Evolutionary conservation across 2,113 vertebrate species (phyloP).

Genomic region (Pygathrix nemaeus): DNA sequence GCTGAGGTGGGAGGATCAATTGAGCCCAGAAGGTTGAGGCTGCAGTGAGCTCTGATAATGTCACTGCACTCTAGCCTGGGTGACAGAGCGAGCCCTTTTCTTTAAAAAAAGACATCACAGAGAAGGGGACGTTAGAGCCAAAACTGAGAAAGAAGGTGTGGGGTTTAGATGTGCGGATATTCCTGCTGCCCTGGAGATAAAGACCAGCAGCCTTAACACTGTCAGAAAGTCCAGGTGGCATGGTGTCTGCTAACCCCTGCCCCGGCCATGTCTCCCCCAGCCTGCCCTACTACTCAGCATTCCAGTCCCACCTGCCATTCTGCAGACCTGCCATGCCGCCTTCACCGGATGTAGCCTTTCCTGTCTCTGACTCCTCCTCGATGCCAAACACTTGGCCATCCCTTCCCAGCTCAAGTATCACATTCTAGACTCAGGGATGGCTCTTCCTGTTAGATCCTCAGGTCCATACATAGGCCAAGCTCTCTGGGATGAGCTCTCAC

Average conservation of each 20-base stretch:
- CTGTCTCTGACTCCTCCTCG: too few species aligned
- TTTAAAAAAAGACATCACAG: too few species aligned
- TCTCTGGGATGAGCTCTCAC: neutral
- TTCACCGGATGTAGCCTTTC: fast-evolving
- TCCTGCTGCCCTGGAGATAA: neutral
- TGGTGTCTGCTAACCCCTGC: too few species aligned
- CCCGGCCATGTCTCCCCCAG: fast-evolving
- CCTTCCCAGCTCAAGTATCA: neutral
- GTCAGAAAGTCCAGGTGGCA: neutral
- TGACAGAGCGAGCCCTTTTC: too few species aligned
- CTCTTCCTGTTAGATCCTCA: neutral
- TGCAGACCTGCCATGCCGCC: neutral
- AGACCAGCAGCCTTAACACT: neutral
- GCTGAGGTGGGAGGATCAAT: too few species aligned
- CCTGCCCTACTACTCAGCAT: neutral
- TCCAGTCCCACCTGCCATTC: fast-evolving
- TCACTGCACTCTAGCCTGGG: too few species aligned
- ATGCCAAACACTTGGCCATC: neutral
- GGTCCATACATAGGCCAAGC: neutral
- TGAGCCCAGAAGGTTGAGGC: too few species aligned
- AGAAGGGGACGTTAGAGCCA: too few species aligned
- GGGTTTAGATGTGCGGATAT: fast-evolving
- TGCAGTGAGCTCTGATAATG: too few species aligned
- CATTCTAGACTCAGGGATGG: too few species aligned
- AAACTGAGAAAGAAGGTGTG: too few species aligned